Evolutionary conservation across 2,113 vertebrate species (phyloP).

Genomic region (Salvelinus namaycush): DNA sequence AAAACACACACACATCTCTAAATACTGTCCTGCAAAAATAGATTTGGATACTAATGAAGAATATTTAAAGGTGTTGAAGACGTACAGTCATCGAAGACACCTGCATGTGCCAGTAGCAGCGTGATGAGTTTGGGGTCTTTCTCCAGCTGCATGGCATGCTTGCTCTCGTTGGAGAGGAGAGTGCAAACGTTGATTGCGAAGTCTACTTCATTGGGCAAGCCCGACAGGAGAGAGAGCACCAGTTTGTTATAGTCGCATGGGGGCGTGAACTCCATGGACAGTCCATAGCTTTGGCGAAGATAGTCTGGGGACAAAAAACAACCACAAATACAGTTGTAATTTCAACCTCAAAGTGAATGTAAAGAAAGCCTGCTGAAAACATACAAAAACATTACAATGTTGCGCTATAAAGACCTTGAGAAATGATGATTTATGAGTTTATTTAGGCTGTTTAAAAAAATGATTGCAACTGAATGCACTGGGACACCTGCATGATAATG

Average conservation of each 20-base stretch:
- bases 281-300: conserved; percentile 98
- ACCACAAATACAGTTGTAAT: not conserved
- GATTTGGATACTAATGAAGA: not conserved
- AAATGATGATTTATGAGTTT: too few species aligned
- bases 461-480: too few species aligned
- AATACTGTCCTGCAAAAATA: not conserved
- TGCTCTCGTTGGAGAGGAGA: conserved; percentile 98
- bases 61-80: not conserved
- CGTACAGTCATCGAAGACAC: conserved; percentile 97
- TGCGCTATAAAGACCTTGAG: too few species aligned
- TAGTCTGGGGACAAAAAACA: conserved; percentile 81
- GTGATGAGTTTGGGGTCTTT: conserved; percentile 99
- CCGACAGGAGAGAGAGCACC: conserved; percentile 98
- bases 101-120: conserved; percentile 93
- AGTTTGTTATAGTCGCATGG: conserved; percentile 99
- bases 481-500: too few species aligned
- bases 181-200: conserved; percentile 99
- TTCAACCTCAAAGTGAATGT: not conserved
- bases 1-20: not conserved
- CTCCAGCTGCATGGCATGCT: conserved; percentile 98
- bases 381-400: too few species aligned
- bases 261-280: conserved; percentile 92
- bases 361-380: too few species aligned
- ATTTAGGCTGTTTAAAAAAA: too few species aligned
- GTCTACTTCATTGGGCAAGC: conserved; percentile 99